Conservation (phyloP, 2,888 invertebrate species). For the Himalopsyche japonica region DNA sequence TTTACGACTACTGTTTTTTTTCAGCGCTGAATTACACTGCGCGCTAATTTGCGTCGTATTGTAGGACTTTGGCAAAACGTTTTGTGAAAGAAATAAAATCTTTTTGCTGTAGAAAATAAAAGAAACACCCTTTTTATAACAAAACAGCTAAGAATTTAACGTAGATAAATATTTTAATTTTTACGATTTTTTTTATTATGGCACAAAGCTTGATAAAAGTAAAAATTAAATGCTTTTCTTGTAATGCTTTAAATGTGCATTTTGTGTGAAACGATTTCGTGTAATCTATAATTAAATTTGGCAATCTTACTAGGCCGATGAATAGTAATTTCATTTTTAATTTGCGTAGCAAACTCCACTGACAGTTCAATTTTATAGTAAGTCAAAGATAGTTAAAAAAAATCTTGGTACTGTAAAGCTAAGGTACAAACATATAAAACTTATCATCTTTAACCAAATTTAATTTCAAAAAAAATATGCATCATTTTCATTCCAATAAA, state of each 20-base stretch:
- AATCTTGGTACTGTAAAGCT: too few species aligned
- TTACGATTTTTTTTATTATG: background rate
- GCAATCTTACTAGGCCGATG: too few species aligned
- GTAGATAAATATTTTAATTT: background rate
- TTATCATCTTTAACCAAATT: too few species aligned
- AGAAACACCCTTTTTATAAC: background rate
- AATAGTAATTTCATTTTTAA: too few species aligned
- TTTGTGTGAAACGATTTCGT: background rate
- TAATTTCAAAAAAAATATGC: too few species aligned
- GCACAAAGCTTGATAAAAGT: background rate
- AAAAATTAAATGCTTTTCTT: background rate
- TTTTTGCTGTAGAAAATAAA: background rate
- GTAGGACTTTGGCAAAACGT: background rate
- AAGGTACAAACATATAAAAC: too few species aligned
- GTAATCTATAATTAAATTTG: too few species aligned
- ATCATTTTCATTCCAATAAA: too few species aligned
- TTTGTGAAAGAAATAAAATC: background rate
- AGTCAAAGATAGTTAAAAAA: too few species aligned
- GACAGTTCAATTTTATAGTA: too few species aligned
- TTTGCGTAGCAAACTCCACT: too few species aligned
- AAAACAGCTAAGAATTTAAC: background rate
- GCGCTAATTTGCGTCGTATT: background rate
- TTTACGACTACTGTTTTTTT: background rate
- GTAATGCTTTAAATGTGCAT: background rate
- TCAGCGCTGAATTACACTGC: background rate